Evolutionary conservation across 2,113 vertebrate genomes (phyloP), one percentile per base, ranked within the genome.

Genomic region (Numenius arquata): DNA sequence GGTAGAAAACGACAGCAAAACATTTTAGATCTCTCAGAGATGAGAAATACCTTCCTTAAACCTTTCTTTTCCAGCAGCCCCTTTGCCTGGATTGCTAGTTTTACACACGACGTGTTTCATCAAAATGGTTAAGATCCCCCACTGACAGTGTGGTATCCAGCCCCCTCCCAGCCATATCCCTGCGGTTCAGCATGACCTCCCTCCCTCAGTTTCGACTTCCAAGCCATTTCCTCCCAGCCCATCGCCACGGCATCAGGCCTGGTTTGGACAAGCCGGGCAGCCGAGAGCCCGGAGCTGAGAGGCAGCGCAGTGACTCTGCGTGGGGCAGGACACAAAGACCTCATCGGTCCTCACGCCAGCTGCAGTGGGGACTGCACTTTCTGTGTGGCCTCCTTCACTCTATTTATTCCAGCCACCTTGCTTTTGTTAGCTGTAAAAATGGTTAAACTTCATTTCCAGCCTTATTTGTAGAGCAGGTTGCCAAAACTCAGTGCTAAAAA

Each of bases 201-300:
- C 21, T 63, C 36, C 38, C 38, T 25, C 61, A 3, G 6, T 41
- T 75, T 40, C 53, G 34, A 15, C 62, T 94, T 79, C 36, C 63
- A 17, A 21, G 68, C 27, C 13, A 0, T 21, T 45, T 77, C 45
- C 48, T 80, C 63, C 11, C 73, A 67, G 71, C 41, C 36, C 23
- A 0, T 7, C 8, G 21, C 63, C n/a, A 12, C 4, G 27, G 38
- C 32, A 1, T 41, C 50, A 47, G 72, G 65, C 8, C 0, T 2
- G 8, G 43, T 80, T 21, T 11, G 30, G 38, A 52, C 65, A 58
- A 52, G 82, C 13, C 68, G 34, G 11, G 3, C 47, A 40, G 75
- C 26, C 22, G 59, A 12, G 47, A 38, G 29, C 26, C 22, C 63
- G 11, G 47, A 38, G 29, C 16, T 9, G 41, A 53, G 71, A 58